Evolutionary conservation across 2,888 invertebrate genomes (phyloP).

Genomic region (Hyalella azteca): DNA sequence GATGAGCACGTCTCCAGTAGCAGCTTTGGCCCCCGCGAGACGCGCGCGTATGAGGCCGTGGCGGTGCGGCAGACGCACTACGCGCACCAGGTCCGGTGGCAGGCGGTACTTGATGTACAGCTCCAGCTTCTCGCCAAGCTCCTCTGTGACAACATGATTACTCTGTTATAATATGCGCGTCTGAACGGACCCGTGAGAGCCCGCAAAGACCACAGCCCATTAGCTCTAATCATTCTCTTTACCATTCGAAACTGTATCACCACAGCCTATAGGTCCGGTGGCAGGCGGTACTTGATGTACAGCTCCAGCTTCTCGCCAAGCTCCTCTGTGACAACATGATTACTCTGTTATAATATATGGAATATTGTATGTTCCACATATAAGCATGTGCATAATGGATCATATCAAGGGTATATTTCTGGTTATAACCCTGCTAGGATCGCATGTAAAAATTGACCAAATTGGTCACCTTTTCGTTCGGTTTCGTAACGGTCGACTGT

Average conservation of each 20-base stretch:
- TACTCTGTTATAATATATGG: no score
- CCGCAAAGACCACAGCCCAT: no score
- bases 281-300: conserved; percentile 66
- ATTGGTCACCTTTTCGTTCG: no score
- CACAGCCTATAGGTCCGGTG: conserved; percentile 70
- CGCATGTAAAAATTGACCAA: no score
- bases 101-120: conserved; percentile 65
- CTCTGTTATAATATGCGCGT: no score
- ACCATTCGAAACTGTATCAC: conserved; percentile 63
- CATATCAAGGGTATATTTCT: no score
- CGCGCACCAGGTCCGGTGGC: conserved; percentile 68
- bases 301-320: conserved; percentile 65
- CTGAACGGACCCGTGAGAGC: no score
- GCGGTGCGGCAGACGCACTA: conserved; percentile 77
- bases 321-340: conserved; percentile 69
- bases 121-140: conserved; percentile 67
- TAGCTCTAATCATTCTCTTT: neutral
- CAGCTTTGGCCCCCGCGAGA: conserved; percentile 83
- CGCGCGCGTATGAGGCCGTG: conserved; percentile 90
- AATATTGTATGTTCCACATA: no score
- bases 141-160: no score
- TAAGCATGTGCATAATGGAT: no score
- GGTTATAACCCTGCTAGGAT: no score
- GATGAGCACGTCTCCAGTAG: conserved; percentile 79
- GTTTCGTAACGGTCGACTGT: no score